These are phyloP conservation scores for Harpegnathos saltator DNA, from an alignment of 1,140 invertebrate genomes.

Conservation along the genomic window DNA sequence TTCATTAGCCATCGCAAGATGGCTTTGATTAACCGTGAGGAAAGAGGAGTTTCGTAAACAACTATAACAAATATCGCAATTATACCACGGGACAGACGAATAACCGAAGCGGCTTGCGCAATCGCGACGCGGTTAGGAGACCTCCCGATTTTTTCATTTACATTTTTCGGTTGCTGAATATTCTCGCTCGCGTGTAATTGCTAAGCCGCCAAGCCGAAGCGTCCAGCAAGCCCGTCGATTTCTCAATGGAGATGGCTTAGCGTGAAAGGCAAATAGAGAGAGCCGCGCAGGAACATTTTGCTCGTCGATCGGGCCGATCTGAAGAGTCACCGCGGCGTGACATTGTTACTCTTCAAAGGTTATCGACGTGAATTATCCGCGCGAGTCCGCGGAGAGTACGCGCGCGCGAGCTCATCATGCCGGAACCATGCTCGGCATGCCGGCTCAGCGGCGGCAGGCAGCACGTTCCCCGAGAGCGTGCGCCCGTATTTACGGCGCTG, in stretches of 20 bases:
- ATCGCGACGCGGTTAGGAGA: not conserved
- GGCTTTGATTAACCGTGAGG: not conserved
- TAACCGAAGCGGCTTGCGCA: not conserved
- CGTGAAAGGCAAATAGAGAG: constrained; percentile 53
- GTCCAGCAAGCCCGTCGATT: constrained; percentile 26
- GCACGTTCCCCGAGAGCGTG: constrained; percentile 58
- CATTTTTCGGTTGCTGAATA: constrained; percentile 15
- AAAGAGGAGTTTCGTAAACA: not conserved
- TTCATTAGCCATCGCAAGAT: not conserved
- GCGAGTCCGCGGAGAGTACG: constrained; percentile 48
- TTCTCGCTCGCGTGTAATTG: constrained; percentile 15
- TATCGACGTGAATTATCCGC: constrained; percentile 64
- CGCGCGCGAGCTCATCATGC: constrained; percentile 47
- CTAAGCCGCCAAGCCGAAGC: constrained; percentile 22
- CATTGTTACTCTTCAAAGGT: constrained; percentile 63
- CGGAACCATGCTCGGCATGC: constrained; percentile 62
- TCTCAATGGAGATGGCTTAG: constrained; percentile 37
- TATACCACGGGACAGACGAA: not conserved
- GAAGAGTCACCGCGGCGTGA: constrained; percentile 60
- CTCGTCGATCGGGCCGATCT: constrained; percentile 10
- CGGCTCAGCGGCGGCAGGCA: constrained; percentile 2
- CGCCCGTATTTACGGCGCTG: constrained; percentile 64
- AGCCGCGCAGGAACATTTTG: constrained; percentile 22
- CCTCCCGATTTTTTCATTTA: too few relatives aligned
- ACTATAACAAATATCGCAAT: not conserved